Evolutionary conservation across 2,797 vertebrate genomes (phyloP).

Genomic region (Scleropages formosus): DNA sequence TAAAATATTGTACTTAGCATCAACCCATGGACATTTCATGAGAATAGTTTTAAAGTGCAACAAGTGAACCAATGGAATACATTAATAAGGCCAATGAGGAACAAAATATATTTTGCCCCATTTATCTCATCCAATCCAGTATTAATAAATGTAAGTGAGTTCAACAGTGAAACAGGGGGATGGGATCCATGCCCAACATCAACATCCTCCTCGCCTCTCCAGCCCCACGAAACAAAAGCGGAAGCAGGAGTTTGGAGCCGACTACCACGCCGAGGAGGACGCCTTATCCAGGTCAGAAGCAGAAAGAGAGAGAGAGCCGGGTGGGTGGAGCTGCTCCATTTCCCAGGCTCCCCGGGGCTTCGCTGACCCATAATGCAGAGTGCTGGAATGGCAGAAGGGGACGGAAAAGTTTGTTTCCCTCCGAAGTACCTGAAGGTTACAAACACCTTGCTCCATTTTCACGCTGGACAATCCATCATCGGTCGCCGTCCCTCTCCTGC

Average conservation of each 20-base stretch:
- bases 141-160: slow-evolving; percentile 24
- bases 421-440: slow-evolving; percentile 33
- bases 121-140: slow-evolving; percentile 23
- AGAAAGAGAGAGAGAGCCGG: slow-evolving; percentile 45
- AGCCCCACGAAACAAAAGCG: slow-evolving; percentile 16
- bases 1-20: too few species aligned
- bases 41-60: too few species aligned
- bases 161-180: slow-evolving; percentile 7
- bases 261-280: neutral
- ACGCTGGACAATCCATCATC: slow-evolving; percentile 26
- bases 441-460: slow-evolving; percentile 30
- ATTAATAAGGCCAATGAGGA: too few species aligned
- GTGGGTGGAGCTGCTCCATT: slow-evolving; percentile 63
- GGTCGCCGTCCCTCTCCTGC: neutral
- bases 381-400: slow-evolving; percentile 50
- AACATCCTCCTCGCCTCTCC: slow-evolving; percentile 17
- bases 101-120: too few species aligned
- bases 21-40: too few species aligned
- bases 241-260: slow-evolving; percentile 10
- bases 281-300: slow-evolving; percentile 30
- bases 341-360: slow-evolving; percentile 59
- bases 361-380: slow-evolving; percentile 70
- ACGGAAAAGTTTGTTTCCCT: slow-evolving; percentile 61
- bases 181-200: slow-evolving; percentile 17
- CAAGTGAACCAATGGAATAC: too few species aligned